A percentile compares a stretch with the other conserved stretches of the same genome.
Evolutionary conservation across 1,140 invertebrate genomes (phyloP).

Genomic region (Drosophila tropicalis): DNA sequence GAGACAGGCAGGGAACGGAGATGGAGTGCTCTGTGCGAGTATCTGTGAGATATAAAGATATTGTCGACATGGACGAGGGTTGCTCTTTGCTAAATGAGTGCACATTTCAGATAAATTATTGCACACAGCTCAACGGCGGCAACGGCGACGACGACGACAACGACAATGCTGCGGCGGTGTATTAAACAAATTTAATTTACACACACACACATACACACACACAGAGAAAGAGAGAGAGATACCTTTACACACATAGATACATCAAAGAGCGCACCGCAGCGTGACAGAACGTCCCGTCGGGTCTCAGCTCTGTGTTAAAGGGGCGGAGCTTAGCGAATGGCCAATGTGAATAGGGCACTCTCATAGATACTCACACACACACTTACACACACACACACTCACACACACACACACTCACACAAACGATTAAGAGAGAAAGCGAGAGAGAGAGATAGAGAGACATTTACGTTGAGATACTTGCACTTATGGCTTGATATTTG

Average conservation of each 20-base stretch:
- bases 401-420: constrained; percentile 23
- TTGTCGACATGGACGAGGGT: constrained; percentile 74
- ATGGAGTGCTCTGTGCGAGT: constrained; percentile 36
- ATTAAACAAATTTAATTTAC: constrained; percentile 82
- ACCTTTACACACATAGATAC: background rate
- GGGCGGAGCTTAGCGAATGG: constrained; percentile 34
- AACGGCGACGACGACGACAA: constrained; percentile 10
- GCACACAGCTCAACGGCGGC: constrained; percentile 76
- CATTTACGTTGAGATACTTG: background rate
- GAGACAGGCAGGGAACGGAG: background rate
- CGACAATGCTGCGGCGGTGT: constrained; percentile 52
- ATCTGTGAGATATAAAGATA: constrained; percentile 80
- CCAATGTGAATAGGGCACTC: constrained; percentile 26
- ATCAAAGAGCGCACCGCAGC: constrained; percentile 69
- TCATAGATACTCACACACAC: constrained; percentile 44
- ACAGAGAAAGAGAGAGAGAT: constrained; percentile 13
- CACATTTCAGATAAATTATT: constrained; percentile 82
- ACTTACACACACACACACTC: constrained; percentile 23
- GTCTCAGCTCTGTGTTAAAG: background rate
- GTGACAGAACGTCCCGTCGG: constrained; percentile 32
- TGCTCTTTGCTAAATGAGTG: constrained; percentile 78
- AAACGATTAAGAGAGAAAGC: background rate
- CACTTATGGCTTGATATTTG: background rate
- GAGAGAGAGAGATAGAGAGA: constrained; percentile 23
- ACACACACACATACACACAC: constrained; percentile 55